Conservation (phyloP, 2,888 invertebrate species). For the Crioceris asparagi region DNA sequence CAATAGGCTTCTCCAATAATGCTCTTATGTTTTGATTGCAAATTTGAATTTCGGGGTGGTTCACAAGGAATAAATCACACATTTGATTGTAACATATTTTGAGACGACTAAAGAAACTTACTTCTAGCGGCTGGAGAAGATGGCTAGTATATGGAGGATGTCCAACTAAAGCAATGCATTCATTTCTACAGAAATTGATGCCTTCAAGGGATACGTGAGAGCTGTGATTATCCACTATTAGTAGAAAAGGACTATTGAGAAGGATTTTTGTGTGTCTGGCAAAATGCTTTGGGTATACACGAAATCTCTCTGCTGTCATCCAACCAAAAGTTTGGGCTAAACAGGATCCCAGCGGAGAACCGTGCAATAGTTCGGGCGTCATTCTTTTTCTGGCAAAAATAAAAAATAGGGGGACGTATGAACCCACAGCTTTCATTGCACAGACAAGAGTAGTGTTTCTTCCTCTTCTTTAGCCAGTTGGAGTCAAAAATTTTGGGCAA, state of each 20-base stretch:
- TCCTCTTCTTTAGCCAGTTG: neutral
- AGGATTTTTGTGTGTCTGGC: neutral
- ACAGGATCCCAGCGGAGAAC: neutral
- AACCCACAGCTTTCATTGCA: neutral
- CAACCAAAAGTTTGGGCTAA: neutral
- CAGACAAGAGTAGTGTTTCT: neutral
- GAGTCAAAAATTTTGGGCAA: neutral
- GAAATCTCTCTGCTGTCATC: constrained; percentile 1
- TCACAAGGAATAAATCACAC: constrained; percentile 1
- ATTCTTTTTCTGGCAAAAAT: neutral
- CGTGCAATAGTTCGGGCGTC: neutral
- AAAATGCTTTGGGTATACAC: constrained; percentile 1
- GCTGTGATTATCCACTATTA: constrained; percentile 6
- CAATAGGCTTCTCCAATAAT: too few relatives aligned
- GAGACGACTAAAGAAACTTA: constrained; percentile 8
- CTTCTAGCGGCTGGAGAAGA: constrained; percentile 10
- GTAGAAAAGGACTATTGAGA: neutral
- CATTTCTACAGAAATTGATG: constrained; percentile 9
- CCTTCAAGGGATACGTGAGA: constrained; percentile 5
- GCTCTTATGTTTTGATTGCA: too few relatives aligned
- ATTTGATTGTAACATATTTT: constrained; percentile 11
- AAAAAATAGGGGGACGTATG: neutral
- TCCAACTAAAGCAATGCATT: constrained; percentile 6
- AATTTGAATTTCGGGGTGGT: neutral
- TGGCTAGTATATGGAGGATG: constrained; percentile 10